These are phyloP conservation scores for Grus americana DNA, from an alignment of 2,113 vertebrate genomes.

Conservation along the genomic window DNA sequence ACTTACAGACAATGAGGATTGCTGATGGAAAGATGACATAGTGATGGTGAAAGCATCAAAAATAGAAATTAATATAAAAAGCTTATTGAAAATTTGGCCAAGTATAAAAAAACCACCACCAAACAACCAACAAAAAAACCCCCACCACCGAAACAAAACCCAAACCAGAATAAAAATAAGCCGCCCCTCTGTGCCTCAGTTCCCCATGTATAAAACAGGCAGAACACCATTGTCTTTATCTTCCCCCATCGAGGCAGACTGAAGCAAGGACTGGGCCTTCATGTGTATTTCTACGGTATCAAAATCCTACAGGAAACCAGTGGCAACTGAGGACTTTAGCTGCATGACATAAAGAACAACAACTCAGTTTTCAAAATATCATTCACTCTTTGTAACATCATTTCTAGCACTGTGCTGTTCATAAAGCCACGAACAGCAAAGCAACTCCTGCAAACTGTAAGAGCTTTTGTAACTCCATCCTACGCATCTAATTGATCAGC, in stretches of 20 bases:
- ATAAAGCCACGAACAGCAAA: background rate
- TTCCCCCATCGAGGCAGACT: background rate
- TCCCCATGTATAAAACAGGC: background rate
- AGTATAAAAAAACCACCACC: background rate
- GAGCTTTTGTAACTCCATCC: slow-evolving; percentile 65
- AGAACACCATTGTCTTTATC: background rate
- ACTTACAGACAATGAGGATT: background rate
- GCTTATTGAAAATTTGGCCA: background rate
- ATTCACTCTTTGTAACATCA: background rate
- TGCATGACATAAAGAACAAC: background rate
- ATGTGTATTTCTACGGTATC: background rate
- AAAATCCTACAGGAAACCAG: slow-evolving; percentile 1
- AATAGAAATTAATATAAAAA: background rate
- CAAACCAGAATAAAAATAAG: background rate
- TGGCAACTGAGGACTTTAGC: background rate
- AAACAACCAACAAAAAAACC: background rate
- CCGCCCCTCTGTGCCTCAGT: background rate
- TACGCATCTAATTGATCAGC: slow-evolving; percentile 48
- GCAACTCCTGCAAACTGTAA: slow-evolving; percentile 5
- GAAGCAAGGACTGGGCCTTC: background rate
- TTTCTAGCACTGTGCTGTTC: background rate
- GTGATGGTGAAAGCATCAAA: background rate
- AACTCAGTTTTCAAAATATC: slow-evolving; percentile 12
- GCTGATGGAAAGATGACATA: background rate
- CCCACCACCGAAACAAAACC: background rate